A percentile compares a stretch with the other conserved stretches of the same genome.
These are phyloP conservation scores for Stichopus chloronotus DNA, from an alignment of 35 echinoderm and acorn worm genomes.

Conservation along the genomic window DNA sequence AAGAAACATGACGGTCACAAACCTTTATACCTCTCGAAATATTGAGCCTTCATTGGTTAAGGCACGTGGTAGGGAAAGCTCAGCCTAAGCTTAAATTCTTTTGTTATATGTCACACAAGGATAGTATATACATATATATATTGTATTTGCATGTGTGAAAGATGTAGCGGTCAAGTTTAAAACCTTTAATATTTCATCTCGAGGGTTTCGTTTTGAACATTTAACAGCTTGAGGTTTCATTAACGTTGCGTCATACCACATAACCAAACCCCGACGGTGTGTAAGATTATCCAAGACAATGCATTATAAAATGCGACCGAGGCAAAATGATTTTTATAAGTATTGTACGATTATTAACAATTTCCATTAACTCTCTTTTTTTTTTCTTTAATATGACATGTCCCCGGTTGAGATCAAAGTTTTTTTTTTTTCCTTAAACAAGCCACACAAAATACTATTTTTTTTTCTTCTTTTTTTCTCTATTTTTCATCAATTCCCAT, in stretches of 20 bases:
- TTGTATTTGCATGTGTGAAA: not conserved
- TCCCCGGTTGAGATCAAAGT: not conserved
- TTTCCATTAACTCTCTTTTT: not conserved
- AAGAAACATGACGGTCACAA: slow-evolving; percentile 13
- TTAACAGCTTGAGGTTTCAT: not conserved
- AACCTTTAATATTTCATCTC: not conserved
- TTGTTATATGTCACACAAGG: not conserved
- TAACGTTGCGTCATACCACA: not conserved
- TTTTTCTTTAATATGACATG: not conserved
- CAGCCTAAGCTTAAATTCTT: slow-evolving; percentile 14
- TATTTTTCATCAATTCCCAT: slow-evolving; percentile 26
- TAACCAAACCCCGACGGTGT: not conserved
- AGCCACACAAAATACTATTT: not conserved
- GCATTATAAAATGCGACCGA: no score
- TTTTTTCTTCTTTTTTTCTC: not conserved
- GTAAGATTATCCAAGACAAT: no score
- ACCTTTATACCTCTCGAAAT: slow-evolving; percentile 29
- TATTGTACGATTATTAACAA: not conserved
- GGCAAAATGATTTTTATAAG: no score
- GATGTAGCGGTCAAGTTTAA: not conserved
- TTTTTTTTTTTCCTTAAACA: slow-evolving; percentile 40
- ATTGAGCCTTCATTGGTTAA: not conserved
- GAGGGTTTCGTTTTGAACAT: not conserved
- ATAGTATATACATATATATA: no score
- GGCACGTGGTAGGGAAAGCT: slow-evolving; percentile 43